Percentiles rank a stretch among this genome's conserved stretches.
phyloP scores from a whole-genome alignment of 2,888 invertebrate species.

The Busseola fusca region DNA sequence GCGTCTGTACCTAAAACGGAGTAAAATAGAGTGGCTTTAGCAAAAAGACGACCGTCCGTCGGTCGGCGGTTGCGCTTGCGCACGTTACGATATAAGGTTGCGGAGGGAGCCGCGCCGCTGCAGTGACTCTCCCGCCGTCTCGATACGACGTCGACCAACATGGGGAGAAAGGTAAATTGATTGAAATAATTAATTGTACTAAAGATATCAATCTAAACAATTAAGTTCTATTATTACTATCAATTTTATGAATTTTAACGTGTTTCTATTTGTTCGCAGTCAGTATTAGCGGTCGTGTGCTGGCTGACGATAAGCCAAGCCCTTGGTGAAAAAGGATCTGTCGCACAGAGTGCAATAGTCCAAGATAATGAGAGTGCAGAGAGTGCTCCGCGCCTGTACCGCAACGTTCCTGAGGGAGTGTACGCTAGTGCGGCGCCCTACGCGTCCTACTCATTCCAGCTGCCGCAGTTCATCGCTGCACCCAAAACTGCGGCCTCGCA shows the following conservation, averaged over 20 bases:
- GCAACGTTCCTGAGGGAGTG: slow-evolving; percentile 74
- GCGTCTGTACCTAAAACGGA: slow-evolving; percentile 49
- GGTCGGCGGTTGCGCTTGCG: slow-evolving; percentile 64
- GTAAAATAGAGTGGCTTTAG: slow-evolving; percentile 63
- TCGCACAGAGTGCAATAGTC: slow-evolving; percentile 63
- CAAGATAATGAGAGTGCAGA: slow-evolving; percentile 76
- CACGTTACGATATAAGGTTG: slow-evolving; percentile 77
- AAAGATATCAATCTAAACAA: slow-evolving; percentile 6
- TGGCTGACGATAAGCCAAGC: slow-evolving; percentile 73
- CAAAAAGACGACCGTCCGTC: slow-evolving; percentile 62
- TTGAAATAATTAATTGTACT: slow-evolving; percentile 35
- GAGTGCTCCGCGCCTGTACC: slow-evolving; percentile 79
- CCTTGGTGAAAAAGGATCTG: slow-evolving; percentile 65
- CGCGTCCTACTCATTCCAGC: slow-evolving; percentile 78
- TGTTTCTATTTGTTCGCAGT: slow-evolving; percentile 73
- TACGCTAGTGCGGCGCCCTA: slow-evolving; percentile 82
- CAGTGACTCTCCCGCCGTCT: slow-evolving; percentile 80
- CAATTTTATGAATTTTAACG: slow-evolving; percentile 26
- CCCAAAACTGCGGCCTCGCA: slow-evolving; percentile 72
- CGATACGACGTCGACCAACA: slow-evolving; percentile 74
- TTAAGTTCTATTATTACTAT: neutral
- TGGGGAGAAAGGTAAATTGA: slow-evolving; percentile 83
- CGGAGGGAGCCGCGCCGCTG: slow-evolving; percentile 74
- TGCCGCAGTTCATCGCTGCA: slow-evolving; percentile 70
- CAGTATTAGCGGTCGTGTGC: slow-evolving; percentile 73